These are phyloP conservation scores for Aegotheles bennettii DNA, from an alignment of 2,113 vertebrate genomes.

Conservation along the genomic window DNA sequence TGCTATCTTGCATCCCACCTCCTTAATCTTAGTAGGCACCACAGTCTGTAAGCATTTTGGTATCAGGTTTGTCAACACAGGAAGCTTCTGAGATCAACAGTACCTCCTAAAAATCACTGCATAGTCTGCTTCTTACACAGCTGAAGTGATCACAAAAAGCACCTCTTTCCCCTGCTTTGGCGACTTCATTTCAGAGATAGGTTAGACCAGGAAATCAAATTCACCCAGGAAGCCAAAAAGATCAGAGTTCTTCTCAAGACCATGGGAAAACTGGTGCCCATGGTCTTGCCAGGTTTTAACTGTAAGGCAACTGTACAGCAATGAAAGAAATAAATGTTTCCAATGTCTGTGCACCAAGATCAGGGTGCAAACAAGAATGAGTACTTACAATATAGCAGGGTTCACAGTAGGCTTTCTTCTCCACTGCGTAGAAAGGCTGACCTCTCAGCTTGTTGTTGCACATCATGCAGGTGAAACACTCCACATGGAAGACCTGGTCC, in stretches of 20 bases:
- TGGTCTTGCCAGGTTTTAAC: neutral
- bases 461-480: slow-evolving; percentile 92
- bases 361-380: neutral
- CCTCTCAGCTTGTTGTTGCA: slow-evolving; percentile 91
- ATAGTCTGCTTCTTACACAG: neutral
- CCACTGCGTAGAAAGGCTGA: slow-evolving; percentile 94
- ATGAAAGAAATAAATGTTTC: neutral
- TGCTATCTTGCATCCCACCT: neutral
- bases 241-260: neutral
- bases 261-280: neutral
- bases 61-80: neutral
- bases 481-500: slow-evolving; percentile 97
- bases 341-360: neutral
- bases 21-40: neutral
- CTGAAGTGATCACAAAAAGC: neutral
- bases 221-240: neutral
- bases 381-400: slow-evolving; percentile 95
- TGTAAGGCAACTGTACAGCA: neutral
- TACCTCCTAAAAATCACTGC: neutral
- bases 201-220: neutral
- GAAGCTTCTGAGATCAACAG: neutral
- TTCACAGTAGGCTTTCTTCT: slow-evolving; percentile 97
- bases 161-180: neutral
- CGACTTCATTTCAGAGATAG: neutral
- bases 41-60: neutral